Evolutionary conservation across 1,140 invertebrate genomes (phyloP).

Genomic region (Bombus impatiens): DNA sequence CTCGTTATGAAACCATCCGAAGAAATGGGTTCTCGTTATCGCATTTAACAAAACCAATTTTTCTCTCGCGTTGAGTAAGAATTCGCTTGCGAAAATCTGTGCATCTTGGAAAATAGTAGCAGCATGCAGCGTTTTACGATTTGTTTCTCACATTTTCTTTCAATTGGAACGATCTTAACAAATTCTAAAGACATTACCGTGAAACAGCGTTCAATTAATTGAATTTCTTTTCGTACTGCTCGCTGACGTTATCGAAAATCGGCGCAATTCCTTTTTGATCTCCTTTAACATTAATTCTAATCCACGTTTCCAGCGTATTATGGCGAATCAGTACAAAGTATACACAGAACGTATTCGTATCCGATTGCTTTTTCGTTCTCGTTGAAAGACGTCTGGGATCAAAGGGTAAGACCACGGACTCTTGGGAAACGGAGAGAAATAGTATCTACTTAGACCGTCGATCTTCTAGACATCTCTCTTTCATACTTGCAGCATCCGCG

Average conservation of each 20-base stretch:
- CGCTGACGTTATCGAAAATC: background rate
- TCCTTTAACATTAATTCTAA: slow-evolving; percentile 8
- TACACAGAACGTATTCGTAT: slow-evolving; percentile 22
- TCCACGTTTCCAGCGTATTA: background rate
- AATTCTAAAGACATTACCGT: background rate
- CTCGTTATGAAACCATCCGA: too few relatives aligned
- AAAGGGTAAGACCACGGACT: slow-evolving; percentile 1
- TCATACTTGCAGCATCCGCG: slow-evolving; percentile 43
- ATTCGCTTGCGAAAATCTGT: too few relatives aligned
- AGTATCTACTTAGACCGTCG: slow-evolving; percentile 2
- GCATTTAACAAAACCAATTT: too few relatives aligned
- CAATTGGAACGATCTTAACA: background rate
- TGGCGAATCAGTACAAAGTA: background rate
- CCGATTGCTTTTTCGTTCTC: slow-evolving; percentile 63
- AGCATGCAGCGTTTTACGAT: too few relatives aligned
- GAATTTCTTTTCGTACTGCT: background rate
- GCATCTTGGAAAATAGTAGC: too few relatives aligned
- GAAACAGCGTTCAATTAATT: too few relatives aligned
- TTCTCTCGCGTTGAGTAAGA: too few relatives aligned
- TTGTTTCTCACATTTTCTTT: too few relatives aligned
- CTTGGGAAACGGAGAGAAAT: background rate
- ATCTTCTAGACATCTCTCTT: slow-evolving; percentile 56
- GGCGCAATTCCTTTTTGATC: background rate
- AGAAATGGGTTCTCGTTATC: too few relatives aligned
- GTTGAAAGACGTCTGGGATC: slow-evolving; percentile 52